Evolutionary conservation across 2,888 invertebrate species (phyloP).

Genomic region (Idaea dimidiata): DNA sequence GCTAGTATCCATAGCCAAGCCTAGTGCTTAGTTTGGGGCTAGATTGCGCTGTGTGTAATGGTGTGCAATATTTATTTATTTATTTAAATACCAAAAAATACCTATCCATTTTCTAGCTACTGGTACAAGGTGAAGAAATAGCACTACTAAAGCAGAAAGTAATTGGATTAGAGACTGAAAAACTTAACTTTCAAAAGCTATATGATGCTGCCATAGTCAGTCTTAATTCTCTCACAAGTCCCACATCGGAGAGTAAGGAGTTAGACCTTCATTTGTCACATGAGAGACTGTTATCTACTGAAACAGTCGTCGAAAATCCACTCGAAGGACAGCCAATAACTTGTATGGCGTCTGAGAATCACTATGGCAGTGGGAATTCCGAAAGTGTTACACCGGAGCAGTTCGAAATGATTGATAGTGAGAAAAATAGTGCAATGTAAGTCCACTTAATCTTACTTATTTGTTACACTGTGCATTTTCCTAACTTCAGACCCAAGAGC

Average conservation of each 20-base stretch:
- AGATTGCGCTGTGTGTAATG: too few relatives aligned
- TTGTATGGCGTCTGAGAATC: conserved; percentile 69
- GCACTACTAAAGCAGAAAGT: conserved; percentile 79
- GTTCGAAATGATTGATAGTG: conserved; percentile 83
- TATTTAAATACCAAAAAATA: too few relatives aligned
- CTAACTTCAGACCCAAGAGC: too few relatives aligned
- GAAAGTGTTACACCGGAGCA: conserved; percentile 82
- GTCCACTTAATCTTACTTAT: conserved; percentile 24
- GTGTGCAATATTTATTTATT: too few relatives aligned
- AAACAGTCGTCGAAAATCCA: conserved; percentile 36
- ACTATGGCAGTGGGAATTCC: conserved; percentile 74
- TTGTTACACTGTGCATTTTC: too few relatives aligned
- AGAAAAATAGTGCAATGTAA: conserved; percentile 68
- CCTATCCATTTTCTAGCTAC: conserved; percentile 45
- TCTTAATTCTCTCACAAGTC: conserved; percentile 71
- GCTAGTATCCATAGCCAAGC: too few relatives aligned
- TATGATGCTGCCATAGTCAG: conserved; percentile 76
- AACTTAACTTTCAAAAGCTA: conserved; percentile 78
- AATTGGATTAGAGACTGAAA: conserved; percentile 78
- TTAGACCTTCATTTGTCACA: conserved; percentile 60
- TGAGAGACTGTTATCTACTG: conserved; percentile 47
- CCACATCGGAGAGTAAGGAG: conserved; percentile 58
- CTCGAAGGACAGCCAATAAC: conserved; percentile 59
- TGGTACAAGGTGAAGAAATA: conserved; percentile 79
- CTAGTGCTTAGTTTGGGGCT: too few relatives aligned